Percentiles rank a stretch among this genome's conserved stretches.
Evolutionary conservation across 2,888 invertebrate species (phyloP).

Genomic region (Eubasilissa splendida): DNA sequence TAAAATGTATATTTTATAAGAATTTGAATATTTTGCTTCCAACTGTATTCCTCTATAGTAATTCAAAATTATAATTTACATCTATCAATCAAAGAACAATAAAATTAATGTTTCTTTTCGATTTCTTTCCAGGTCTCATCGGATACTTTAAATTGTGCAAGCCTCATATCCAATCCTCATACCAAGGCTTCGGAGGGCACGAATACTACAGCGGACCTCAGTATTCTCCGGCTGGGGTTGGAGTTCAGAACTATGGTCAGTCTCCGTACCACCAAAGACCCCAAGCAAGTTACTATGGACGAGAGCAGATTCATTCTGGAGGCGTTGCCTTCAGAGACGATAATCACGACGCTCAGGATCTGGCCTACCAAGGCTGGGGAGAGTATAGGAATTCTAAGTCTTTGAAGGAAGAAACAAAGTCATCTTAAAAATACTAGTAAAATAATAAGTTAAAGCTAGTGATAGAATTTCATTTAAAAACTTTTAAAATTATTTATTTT

Average conservation of each 20-base stretch:
- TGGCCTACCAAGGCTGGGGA: conserved; percentile 82
- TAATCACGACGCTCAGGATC: conserved; percentile 72
- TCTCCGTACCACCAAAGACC: conserved; percentile 61
- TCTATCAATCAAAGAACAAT: not conserved
- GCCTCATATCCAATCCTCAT: conserved; percentile 76
- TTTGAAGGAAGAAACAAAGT: conserved; percentile 32
- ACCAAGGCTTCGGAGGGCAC: conserved; percentile 65
- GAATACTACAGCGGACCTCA: conserved; percentile 73
- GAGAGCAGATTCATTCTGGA: conserved; percentile 62
- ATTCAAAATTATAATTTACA: not conserved
- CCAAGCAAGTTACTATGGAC: conserved; percentile 54
- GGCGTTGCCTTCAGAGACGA: conserved; percentile 79
- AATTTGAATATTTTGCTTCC: not conserved
- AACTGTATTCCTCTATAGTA: not conserved
- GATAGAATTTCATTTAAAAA: too few relatives aligned
- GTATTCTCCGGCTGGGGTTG: conserved; percentile 84
- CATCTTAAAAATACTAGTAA: not conserved
- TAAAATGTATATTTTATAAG: too few relatives aligned
- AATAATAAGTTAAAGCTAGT: not conserved
- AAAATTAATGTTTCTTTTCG: not conserved
- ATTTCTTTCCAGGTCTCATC: conserved; percentile 75
- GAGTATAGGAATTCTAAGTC: conserved; percentile 71
- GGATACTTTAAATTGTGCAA: conserved; percentile 90
- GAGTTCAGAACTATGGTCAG: conserved; percentile 76
- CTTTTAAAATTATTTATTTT: too few relatives aligned